Base-by-base conservation (phyloP, 2,888 invertebrate genomes). In the Eurytoma adleriae region DNA sequence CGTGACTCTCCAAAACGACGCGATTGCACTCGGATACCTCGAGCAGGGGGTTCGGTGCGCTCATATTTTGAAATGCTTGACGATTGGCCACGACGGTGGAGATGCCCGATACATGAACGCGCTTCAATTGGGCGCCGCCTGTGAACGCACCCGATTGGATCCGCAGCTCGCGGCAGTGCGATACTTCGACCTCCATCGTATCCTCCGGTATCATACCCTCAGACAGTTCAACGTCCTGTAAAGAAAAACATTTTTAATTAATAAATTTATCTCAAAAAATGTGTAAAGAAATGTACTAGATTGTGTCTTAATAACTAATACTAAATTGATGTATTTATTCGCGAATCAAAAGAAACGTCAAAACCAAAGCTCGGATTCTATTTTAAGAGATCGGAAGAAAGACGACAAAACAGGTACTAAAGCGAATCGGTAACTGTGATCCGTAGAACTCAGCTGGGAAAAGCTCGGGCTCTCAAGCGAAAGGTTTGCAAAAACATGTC, bases 61-160 rank as follows among this genome's bases (percentile, higher is more conserved):
- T 93, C 73, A 94, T 89, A 86, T 93, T 92, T 86, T 92, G 91
- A 84, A 95, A 95, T 12, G 95, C 92, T 85, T 92, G 92, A 78
- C 92, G 92, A 85, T 92, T 92, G 82, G 95, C 91, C 56, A 93
- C 90, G 56, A 95, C 88, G 50, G 91, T 91, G 83, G 91, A 91
- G 62, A 92, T 91, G 62, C 92, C 92, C 64, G 92, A 91, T 61
- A 95, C 90, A 82, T 91, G 91, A 27, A 95, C 91, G 74, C 93
- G 91, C 77, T 91, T 91, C 81, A 94, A 89, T 79, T 93, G 94
- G 20, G 89, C 89, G 66, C 94, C 91, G 3, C 91, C 90, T 69
- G 92, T 92, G 85, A 95, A 92, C 0, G 94, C 92, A 82, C 93
- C 92, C 1, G 92, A 86, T 20, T 92, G 91, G 82, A 95, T 92